Conservation (phyloP, 2,797 vertebrate genomes). For the Vipera latastei region DNA sequence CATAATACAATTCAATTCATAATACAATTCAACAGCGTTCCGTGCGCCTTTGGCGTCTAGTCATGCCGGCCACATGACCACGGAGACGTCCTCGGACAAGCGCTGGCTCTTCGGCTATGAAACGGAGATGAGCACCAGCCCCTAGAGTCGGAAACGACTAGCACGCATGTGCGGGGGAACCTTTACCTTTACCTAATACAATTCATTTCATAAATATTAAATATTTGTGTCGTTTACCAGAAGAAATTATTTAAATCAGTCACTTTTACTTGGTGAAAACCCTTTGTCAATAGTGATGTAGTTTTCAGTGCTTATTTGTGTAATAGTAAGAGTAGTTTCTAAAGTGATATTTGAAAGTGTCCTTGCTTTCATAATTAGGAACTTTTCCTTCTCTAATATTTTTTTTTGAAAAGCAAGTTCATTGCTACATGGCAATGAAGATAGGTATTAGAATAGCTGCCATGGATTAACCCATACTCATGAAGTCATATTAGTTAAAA, state of each 20-base stretch:
- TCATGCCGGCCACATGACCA: no score
- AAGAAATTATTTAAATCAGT: constrained; percentile 36
- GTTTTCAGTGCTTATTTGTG: background rate
- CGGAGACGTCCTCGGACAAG: no score
- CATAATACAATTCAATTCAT: no score
- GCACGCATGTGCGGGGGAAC: no score
- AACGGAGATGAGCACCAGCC: no score
- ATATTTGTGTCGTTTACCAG: background rate
- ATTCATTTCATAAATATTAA: background rate
- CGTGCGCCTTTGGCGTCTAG: no score
- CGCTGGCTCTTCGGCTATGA: no score
- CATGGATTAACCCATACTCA: constrained; percentile 47
- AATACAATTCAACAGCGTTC: no score
- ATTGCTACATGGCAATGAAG: constrained; percentile 51
- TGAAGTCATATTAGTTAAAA: constrained; percentile 52
- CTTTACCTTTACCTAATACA: no score
- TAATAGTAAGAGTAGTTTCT: constrained; percentile 36
- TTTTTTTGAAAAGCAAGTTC: constrained; percentile 34
- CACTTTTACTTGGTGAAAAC: constrained; percentile 12
- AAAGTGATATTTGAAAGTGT: constrained; percentile 3
- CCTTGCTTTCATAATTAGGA: constrained; percentile 26
- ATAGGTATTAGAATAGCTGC: constrained; percentile 42
- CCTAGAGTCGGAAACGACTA: no score
- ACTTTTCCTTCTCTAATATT: constrained; percentile 5
- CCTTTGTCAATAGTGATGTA: constrained; percentile 9